Evolutionary conservation across 2,888 invertebrate genomes (phyloP).

Genomic region (Balanococcus diminutus): DNA sequence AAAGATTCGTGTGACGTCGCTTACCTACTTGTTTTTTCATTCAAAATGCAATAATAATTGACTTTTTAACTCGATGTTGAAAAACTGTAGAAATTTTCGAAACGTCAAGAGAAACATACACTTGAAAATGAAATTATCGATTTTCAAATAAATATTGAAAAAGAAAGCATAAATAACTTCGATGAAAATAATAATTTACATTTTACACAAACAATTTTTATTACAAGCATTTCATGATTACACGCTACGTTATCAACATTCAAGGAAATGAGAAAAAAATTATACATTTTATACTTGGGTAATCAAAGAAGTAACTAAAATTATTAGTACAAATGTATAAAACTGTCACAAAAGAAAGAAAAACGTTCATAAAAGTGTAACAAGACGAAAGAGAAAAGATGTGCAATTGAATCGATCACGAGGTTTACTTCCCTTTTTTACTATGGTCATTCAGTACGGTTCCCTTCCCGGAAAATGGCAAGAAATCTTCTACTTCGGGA

Average conservation of each 20-base stretch:
- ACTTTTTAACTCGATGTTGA: too few species aligned
- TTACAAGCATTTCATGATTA: neutral
- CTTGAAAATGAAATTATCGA: too few species aligned
- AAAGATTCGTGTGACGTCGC: too few species aligned
- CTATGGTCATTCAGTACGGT: constrained; percentile 34
- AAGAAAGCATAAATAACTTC: neutral
- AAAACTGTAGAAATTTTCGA: too few species aligned
- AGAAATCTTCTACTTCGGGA: constrained; percentile 45
- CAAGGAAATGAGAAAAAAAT: neutral
- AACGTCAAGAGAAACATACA: too few species aligned
- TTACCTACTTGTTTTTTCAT: too few species aligned
- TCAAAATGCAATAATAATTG: too few species aligned
- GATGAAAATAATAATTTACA: constrained; percentile 7
- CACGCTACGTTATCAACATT: neutral
- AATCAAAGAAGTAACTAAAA: neutral
- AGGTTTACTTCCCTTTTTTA: constrained; percentile 45
- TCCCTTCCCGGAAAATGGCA: constrained; percentile 50
- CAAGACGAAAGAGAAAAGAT: neutral
- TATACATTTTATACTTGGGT: neutral
- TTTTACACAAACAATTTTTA: neutral
- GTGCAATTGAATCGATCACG: neutral
- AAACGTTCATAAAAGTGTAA: neutral
- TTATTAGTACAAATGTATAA: neutral
- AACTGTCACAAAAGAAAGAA: neutral
- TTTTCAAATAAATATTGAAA: too few species aligned